These are phyloP conservation scores for Leptopilina syphax DNA, from an alignment of 2,888 invertebrate genomes.

Conservation along the genomic window DNA sequence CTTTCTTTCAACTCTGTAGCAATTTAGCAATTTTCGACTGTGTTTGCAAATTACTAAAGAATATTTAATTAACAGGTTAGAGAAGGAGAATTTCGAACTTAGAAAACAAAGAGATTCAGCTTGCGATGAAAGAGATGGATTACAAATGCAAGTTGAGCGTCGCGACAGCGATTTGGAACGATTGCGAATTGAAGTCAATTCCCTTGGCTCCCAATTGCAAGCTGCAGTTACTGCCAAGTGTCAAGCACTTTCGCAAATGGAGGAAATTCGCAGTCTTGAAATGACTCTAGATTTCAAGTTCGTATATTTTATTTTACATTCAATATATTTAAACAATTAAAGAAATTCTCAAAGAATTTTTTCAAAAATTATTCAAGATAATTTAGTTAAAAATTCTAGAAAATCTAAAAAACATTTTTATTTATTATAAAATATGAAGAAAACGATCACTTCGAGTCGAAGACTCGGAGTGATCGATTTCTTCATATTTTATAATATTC, in stretches of 20 bases:
- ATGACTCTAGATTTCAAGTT: constrained; percentile 86
- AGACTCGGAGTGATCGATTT: too few relatives aligned
- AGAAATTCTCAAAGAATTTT: too few relatives aligned
- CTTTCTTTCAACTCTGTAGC: neutral
- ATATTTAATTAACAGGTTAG: constrained; percentile 71
- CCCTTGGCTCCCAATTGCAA: constrained; percentile 86
- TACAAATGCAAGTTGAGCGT: constrained; percentile 84
- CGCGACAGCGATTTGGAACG: constrained; percentile 86
- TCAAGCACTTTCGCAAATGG: constrained; percentile 87
- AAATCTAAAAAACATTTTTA: too few relatives aligned
- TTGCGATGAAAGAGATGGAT: constrained; percentile 86
- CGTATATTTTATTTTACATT: constrained; percentile 48
- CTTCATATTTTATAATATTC: too few relatives aligned
- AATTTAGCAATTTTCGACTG: neutral
- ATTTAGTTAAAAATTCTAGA: too few relatives aligned
- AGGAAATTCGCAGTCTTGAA: constrained; percentile 90
- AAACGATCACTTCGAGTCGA: too few relatives aligned
- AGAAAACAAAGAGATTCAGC: constrained; percentile 85
- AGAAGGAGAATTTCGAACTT: constrained; percentile 82
- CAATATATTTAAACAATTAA: neutral
- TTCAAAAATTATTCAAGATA: too few relatives aligned
- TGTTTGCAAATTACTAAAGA: too few relatives aligned
- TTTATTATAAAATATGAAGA: too few relatives aligned
- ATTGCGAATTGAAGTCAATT: constrained; percentile 83
- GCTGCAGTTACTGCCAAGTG: constrained; percentile 88